Evolutionary conservation across 2,888 invertebrate species (phyloP).

Genomic region (Tipula helvola): DNA sequence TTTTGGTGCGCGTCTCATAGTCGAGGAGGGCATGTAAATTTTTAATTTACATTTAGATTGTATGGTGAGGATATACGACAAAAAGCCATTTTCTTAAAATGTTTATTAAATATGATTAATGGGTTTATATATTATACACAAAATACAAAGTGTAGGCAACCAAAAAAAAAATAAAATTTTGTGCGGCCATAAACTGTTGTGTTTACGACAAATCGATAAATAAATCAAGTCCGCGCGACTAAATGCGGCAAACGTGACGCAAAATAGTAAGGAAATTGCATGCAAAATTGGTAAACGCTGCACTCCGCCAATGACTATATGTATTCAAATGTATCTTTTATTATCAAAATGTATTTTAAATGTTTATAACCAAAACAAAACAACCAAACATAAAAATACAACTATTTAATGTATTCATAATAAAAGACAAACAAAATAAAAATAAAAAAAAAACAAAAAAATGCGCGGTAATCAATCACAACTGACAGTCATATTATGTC

Average conservation of each 20-base stretch:
- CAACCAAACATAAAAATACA: not conserved
- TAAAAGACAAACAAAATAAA: not conserved
- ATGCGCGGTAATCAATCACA: conserved; percentile 4
- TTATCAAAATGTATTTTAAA: not conserved
- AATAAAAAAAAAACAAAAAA: not conserved
- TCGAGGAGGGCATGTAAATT: not conserved
- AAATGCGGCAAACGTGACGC: not conserved
- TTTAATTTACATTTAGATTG: not conserved
- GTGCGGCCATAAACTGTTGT: not conserved
- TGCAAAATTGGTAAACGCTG: not conserved
- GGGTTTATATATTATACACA: not conserved
- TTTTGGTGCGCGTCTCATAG: not conserved
- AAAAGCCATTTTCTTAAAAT: not conserved
- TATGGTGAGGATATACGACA: not conserved
- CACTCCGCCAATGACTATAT: not conserved
- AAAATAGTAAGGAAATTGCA: not conserved
- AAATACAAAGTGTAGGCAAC: not conserved
- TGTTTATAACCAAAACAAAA: conserved; percentile 4
- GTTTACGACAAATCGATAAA: not conserved
- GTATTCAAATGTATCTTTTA: not conserved
- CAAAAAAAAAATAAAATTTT: not conserved
- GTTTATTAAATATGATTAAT: not conserved
- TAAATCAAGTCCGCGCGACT: not conserved
- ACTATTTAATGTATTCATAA: not conserved
- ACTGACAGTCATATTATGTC: not conserved